Base-by-base conservation (phyloP, 1,140 invertebrate species). In the Mizuhopecten yessoensis region DNA sequence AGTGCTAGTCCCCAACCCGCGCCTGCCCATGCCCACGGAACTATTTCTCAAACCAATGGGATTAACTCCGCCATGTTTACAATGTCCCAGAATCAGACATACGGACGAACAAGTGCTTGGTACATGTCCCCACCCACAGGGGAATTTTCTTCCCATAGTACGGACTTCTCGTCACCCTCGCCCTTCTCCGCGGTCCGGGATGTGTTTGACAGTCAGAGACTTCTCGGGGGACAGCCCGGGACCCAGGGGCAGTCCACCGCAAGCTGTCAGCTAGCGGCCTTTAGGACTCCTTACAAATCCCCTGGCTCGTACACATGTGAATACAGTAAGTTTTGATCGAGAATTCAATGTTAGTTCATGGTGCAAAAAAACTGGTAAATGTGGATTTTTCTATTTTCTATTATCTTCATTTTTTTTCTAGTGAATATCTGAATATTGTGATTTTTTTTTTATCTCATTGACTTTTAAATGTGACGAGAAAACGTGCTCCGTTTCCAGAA, bases 191-290 rank as follows among this genome's bases (percentile, higher is more conserved):
- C 93, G 33, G 91, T 95, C 42, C 91, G 95, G 88, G 94, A 94
- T 89, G 94, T 96, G 92, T 94, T 95, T 87, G 95, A 96, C 45
- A 95, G 94, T 42, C 95, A 95, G 89, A 93, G 94, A 89, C 92
- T 94, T 87, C 90, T 94, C 0, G 91, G 93, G 20, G 89, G 91
- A 86, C 94, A 94, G 87, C 92, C 93, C 23, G 94, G 95, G 87
- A 90, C 93, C 23, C 95, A 95, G 87, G 87, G 89, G n/a, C 94
- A 94, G 49, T 36, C 92, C 2, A 87, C 92, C 34, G 92, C 95
- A 3, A 96, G 95, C 89, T 96, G 95, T 87, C 95, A 96, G 88
- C 94, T 96, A 9, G 94, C 95, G 0, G 94, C 95, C n/a, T 96
- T 96, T 90, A 89, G 95, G 89, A 89, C 94, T 15, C 94, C 94